Evolutionary conservation across 2,888 invertebrate genomes (phyloP), one percentile per base, ranked within the genome.

Genomic region (Agrotis exclamationis): DNA sequence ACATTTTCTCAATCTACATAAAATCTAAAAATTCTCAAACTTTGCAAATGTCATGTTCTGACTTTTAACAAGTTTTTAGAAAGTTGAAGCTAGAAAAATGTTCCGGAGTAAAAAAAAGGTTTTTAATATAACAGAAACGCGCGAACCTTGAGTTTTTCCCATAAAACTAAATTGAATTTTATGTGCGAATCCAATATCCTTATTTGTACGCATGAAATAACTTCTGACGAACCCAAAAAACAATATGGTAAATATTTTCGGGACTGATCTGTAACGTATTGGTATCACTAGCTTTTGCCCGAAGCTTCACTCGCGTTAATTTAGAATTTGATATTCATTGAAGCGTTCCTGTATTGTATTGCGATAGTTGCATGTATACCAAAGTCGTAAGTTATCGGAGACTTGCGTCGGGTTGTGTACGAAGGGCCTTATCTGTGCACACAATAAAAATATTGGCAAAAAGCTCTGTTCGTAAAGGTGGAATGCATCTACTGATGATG

Each of bases 81-180:
- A 45, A 22, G 39, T 47, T 53, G 24, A 56, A 28, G 28, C 70
- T 59, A 75, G 39, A 63, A 47, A 47, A 50, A 59, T 56, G 63
- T 66, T 47, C 51, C 33, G 54, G 63, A 60, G 39, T 50, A 47
- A 48, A 51, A 59, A 51, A 54, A 66, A 20, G 57, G 60, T 76
- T 62, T 51, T 22, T 48, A 66, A 62, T 54, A 80, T 67, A 64
- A 70, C 33, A 62, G 53, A 51, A 66, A 48, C 53, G 44, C 44
- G 33, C 16, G 28, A 56, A 28, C 62, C 64, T 67, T 68, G 64
- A 71, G 5, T 72, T 65, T 75, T 76, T 28, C 39, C 48, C 53
- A 74, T 77, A 62, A 71, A 71, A 84, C 33, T 66, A 63, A 74
- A 80, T 79, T 72, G 59, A 75, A 76, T 82, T 74, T 66, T 66